A percentile compares a stretch with the other conserved stretches of the same genome.
These are phyloP conservation scores for Penaeus vannamei DNA, from an alignment of 1,140 invertebrate genomes.

Conservation along the genomic window DNA sequence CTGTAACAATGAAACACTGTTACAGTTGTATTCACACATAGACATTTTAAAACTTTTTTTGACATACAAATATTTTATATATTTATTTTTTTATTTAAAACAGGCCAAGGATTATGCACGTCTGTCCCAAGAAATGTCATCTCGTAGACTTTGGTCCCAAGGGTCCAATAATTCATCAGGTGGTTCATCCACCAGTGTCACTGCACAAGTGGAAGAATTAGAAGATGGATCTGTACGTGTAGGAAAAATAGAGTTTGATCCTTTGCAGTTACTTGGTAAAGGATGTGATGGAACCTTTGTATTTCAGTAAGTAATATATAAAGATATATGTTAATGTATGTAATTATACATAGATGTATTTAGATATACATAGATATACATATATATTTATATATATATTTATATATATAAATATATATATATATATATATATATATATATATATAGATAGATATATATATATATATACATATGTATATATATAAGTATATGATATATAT, in stretches of 20 bases:
- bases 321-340: too few relatives aligned
- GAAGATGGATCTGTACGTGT: conserved; percentile 83
- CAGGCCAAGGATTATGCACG: conserved; percentile 58
- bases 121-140: conserved; percentile 56
- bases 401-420: too few relatives aligned
- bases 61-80: background rate
- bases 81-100: background rate
- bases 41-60: background rate
- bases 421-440: too few relatives aligned
- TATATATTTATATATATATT: too few relatives aligned
- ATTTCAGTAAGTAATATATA: conserved; percentile 79
- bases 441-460: too few relatives aligned
- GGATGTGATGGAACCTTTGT: conserved; percentile 99
- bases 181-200: conserved; percentile 71
- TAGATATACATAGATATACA: too few relatives aligned
- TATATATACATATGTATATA: too few relatives aligned
- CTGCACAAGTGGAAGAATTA: conserved; percentile 77
- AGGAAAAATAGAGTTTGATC: conserved; percentile 93
- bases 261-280: conserved; percentile 90
- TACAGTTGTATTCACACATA: background rate
- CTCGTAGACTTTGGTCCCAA: conserved; percentile 50
- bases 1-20: background rate
- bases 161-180: conserved; percentile 42
- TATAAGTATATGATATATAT: too few relatives aligned
- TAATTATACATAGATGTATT: too few relatives aligned